A percentile compares a stretch with the other conserved stretches of the same genome.
Conservation (phyloP, 2,113 vertebrate species). For the Austrofundulus limnaeus region DNA sequence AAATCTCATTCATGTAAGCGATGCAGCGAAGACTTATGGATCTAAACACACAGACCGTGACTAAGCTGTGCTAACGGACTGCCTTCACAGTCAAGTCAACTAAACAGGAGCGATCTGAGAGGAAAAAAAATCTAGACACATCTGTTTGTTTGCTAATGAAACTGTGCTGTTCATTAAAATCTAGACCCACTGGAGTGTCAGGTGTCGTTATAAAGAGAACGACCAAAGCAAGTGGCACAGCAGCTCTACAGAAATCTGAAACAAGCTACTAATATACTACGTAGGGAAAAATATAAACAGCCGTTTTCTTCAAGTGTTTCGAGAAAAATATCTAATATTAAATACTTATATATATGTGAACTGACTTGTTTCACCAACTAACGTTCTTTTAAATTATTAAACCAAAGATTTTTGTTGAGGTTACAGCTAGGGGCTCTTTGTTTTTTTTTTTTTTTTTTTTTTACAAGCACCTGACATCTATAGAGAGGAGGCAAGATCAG, state of each 20-base stretch:
- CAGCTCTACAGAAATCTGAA: constrained; percentile 5
- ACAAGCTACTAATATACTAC: constrained; percentile 34
- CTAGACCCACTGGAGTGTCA: constrained; percentile 17
- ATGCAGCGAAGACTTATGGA: not conserved
- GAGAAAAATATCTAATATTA: constrained; percentile 50
- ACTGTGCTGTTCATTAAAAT: constrained; percentile 21
- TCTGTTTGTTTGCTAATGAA: not conserved
- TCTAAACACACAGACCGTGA: not conserved
- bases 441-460: constrained; percentile 45
- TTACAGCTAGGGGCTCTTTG: constrained; percentile 25
- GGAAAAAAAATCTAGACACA: not conserved
- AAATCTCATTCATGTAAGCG: constrained; percentile 31
- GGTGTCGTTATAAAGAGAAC: constrained; percentile 12
- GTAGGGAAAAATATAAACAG: constrained; percentile 51
- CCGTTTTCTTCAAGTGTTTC: constrained; percentile 35
- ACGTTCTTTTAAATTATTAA: not conserved
- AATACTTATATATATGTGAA: constrained; percentile 45
- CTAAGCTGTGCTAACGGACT: constrained; percentile 65
- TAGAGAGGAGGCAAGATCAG: constrained; percentile 48
- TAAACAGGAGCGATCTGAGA: no score
- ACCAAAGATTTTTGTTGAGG: constrained; percentile 17
- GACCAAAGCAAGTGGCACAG: constrained; percentile 29
- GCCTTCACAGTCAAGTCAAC: no score
- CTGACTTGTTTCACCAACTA: constrained; percentile 24
- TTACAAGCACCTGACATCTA: constrained; percentile 68